Evolutionary conservation across 1,140 invertebrate genomes (phyloP), one percentile per base, ranked within the genome.

Genomic region (Diuraphis noxia): DNA sequence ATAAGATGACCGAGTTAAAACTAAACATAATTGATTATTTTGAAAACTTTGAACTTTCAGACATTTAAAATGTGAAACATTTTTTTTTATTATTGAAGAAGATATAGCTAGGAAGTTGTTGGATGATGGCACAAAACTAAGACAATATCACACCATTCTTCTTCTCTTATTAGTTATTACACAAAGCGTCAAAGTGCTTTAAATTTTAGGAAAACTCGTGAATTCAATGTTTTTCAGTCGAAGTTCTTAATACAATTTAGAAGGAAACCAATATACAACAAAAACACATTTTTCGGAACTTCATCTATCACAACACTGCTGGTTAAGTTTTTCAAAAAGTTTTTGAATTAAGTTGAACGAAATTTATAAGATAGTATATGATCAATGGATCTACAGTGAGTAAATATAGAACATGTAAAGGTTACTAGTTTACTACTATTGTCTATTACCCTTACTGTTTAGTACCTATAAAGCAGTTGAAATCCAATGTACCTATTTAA

Each of bases 301-400:
- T 86, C n/a, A 23, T 36, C 46, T 52, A 52, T 86, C 21, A 86
- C 46, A 86, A 38, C 19, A 52, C 34, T 38, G 34, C 21, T 86
- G 19, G 13, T 86, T 86, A 9, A 86, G 46, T 86, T 86, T 86
- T 49, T 86, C 43, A 46, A 46, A 86, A 52, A 52, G 17, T 86
- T 86, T 52, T 52, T 46, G 49, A 85, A 85, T 85, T 86, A 52
- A 86, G 38, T 86, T 86, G 46, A 86, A 52, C 21, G 34, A 52
- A 49, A 52, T 86, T 86, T 86, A n/a, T 34, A 86, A 86, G n/a
- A 36, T 46, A 5, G 19, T 86, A 38, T 34, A 38, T 34, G 8
- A 52, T 86, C 49, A 86, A 25, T 34, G 21, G 38, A 85, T 49
- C 34, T 19, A 86, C 23, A 38, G 46, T 17, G 23, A 10, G 8